Evolutionary conservation across 2,888 invertebrate species (phyloP).

Genomic region (Drosophila ustulata): DNA sequence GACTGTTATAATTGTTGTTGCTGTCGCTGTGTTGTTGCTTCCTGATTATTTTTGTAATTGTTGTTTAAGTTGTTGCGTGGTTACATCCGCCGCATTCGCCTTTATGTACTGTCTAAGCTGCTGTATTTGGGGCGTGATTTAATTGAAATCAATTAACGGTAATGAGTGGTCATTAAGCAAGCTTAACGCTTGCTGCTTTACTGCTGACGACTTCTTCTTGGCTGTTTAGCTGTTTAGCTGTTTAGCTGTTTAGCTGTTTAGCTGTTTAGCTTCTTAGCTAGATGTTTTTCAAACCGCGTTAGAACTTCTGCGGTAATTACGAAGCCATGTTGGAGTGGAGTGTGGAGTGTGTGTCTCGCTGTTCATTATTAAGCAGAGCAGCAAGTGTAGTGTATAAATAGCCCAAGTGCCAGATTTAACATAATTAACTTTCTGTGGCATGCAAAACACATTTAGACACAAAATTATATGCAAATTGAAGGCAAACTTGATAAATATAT

Average conservation of each 20-base stretch:
- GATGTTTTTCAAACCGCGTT: no score
- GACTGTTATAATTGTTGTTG: slow-evolving; percentile 23
- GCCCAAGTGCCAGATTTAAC: slow-evolving; percentile 11
- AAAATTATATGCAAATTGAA: slow-evolving; percentile 66
- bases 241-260: no score
- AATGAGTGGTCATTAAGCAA: slow-evolving; percentile 84
- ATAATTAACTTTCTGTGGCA: slow-evolving; percentile 32
- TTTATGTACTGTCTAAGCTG: slow-evolving; percentile 53
- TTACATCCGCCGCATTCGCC: slow-evolving; percentile 67
- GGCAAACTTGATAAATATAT: slow-evolving; percentile 70
- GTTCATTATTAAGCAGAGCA: neutral
- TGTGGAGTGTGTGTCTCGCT: neutral
- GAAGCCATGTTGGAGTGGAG: slow-evolving; percentile 9
- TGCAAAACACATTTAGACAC: slow-evolving; percentile 38
- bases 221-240: slow-evolving; percentile 32
- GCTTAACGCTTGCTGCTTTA: slow-evolving; percentile 54
- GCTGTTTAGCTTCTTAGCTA: slow-evolving; percentile 5
- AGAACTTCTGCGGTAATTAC: slow-evolving; percentile 45
- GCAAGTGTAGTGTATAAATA: no score
- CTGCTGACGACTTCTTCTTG: slow-evolving; percentile 20
- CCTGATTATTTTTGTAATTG: slow-evolving; percentile 73
- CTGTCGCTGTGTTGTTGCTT: slow-evolving; percentile 45
- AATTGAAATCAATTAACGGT: slow-evolving; percentile 85
- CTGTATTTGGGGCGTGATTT: slow-evolving; percentile 82
- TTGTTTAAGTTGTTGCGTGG: slow-evolving; percentile 75